Conservation (phyloP, 2,113 vertebrate genomes). For the Periophthalmus modestus region DNA sequence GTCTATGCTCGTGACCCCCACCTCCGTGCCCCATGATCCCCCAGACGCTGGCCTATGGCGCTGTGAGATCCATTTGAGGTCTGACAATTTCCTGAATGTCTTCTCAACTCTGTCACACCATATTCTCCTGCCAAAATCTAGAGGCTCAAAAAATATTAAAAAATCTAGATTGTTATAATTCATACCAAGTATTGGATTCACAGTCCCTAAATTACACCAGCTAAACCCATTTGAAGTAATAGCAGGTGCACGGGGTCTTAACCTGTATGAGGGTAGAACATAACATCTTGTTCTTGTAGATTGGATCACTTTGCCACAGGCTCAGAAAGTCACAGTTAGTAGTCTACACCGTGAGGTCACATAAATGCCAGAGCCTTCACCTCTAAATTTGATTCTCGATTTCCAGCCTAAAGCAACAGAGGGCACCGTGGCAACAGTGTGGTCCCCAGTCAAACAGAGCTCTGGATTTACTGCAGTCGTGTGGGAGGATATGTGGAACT, state of each 20-base stretch:
- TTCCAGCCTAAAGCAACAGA: slow-evolving; percentile 54
- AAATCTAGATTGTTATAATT: neutral
- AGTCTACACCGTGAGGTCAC: slow-evolving; percentile 57
- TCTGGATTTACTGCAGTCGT: slow-evolving; percentile 48
- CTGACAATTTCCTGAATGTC: too few relatives aligned
- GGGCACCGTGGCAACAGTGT: slow-evolving; percentile 50
- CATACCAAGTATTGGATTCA: neutral
- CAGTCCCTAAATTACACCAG: neutral
- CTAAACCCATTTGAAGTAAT: neutral
- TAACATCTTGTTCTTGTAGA: slow-evolving; percentile 32
- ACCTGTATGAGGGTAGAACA: neutral
- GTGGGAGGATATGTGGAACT: slow-evolving; percentile 1
- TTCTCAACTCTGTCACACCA: too few relatives aligned
- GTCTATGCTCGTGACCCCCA: too few relatives aligned
- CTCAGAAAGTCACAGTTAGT: slow-evolving; percentile 57
- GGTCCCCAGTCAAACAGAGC: slow-evolving; percentile 42
- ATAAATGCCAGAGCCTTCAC: slow-evolving; percentile 62
- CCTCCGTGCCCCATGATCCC: too few relatives aligned
- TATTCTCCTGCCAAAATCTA: too few relatives aligned
- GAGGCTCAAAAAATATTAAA: too few relatives aligned
- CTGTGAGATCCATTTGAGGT: too few relatives aligned
- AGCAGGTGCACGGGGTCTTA: neutral
- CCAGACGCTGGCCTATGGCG: too few relatives aligned
- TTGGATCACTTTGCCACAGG: slow-evolving; percentile 43
- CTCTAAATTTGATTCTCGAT: slow-evolving; percentile 69